Evolutionary conservation across 2,797 vertebrate genomes (phyloP), one percentile per base, ranked within the genome.

Genomic region (Chelidonichthys spinosus): DNA sequence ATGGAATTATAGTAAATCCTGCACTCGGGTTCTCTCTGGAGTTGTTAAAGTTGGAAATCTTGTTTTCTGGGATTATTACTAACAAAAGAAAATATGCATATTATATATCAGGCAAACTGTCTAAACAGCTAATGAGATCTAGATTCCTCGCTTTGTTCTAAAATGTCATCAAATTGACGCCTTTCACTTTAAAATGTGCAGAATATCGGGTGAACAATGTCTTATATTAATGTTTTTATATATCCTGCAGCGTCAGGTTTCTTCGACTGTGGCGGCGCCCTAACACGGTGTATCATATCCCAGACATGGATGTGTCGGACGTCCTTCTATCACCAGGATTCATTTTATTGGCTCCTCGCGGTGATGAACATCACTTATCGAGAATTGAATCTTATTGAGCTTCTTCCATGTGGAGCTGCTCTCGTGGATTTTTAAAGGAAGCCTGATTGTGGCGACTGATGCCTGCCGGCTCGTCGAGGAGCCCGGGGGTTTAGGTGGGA

Each of bases 361-460:
- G 15, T 33, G 44, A 53, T 4, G 47, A 63, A 47, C 62, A 4
- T 73, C 63, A 36, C 43, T 55, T 69, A 67, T 62, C 14, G 33
- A 43, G 53, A 11, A 17, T 46, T 44, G 46, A 44, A 53, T 53
- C 50, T 61, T 33, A 32, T 43, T 7, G 36, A 68, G 69, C 58
- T 32, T 36, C 53, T 18, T 58, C 43, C 18, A 5, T 32, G 47
- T 49, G 11, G 47, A 44, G 59, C 67, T 0, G 49, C 50, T 76
- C 65, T 50, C 40, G 59, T 58, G n/a, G 69, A 54, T 63, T 79
- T 25, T 74, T 50, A 72, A 43, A 49, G 43, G 62, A 40, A 63
- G 65, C 53, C 3, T 14, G 50, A 77, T 60, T 79, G 73, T 68
- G 56, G 66, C 70, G 78, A 85, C 78, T 63, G 75, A 81, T 83